phyloP scores from a whole-genome alignment of 2,797 vertebrate species.

The Poecile montanus region DNA sequence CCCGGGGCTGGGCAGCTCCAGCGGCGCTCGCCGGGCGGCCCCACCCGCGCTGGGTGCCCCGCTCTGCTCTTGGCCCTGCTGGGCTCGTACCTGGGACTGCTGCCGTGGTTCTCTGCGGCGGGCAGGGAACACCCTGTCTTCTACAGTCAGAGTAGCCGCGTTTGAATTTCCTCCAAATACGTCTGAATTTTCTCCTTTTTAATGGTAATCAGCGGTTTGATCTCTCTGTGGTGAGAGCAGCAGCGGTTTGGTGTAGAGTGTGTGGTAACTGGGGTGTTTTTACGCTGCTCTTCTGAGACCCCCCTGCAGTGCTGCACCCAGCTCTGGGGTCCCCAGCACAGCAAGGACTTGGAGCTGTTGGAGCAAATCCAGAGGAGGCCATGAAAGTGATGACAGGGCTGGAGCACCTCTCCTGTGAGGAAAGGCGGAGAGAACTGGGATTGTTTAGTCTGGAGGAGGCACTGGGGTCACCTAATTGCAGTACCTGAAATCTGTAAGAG shows the following conservation, averaged over 20 bases:
- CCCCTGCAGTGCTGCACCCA: background rate
- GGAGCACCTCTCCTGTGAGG: background rate
- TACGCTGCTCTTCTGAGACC: background rate
- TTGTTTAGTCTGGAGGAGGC: background rate
- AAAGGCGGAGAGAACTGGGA: background rate
- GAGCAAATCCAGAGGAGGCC: background rate
- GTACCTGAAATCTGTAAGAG: background rate
- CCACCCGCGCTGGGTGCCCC: accelerated
- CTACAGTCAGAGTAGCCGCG: accelerated
- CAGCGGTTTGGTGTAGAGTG: accelerated
- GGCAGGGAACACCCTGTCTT: accelerated
- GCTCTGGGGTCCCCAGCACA: background rate
- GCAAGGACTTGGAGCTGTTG: background rate
- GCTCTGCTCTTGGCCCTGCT: accelerated
- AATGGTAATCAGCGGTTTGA: accelerated
- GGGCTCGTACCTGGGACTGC: accelerated
- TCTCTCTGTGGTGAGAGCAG: accelerated
- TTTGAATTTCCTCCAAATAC: too few relatives aligned
- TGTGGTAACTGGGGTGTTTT: accelerated
- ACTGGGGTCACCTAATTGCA: background rate
- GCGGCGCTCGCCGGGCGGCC: too few relatives aligned
- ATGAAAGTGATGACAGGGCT: background rate
- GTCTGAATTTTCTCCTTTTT: background rate
- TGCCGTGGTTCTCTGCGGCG: too few relatives aligned
- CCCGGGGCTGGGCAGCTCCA: background rate